phyloP scores from a whole-genome alignment of 2,888 invertebrate species.

The Nematopogon swammerdamellus region DNA sequence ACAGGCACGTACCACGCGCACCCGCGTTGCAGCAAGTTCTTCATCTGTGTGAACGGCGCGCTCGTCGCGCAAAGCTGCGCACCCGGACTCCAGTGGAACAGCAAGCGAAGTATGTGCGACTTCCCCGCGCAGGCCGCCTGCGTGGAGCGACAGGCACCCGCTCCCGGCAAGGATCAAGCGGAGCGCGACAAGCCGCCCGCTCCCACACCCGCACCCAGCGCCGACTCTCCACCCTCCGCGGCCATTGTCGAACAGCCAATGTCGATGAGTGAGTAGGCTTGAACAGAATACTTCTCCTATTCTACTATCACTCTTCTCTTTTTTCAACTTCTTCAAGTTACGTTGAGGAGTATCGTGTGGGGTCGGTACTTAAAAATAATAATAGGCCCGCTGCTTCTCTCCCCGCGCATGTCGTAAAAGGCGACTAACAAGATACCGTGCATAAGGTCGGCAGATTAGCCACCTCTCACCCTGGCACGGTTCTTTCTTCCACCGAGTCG shows the following conservation, averaged over 20 bases:
- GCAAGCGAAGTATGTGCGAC: conserved; percentile 66
- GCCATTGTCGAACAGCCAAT: not conserved
- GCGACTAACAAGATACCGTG: no score
- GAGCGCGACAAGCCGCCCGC: conserved; percentile 15
- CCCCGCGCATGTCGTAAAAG: no score
- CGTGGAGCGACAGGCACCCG: conserved; percentile 29
- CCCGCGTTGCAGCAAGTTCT: conserved; percentile 69
- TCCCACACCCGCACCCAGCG: conserved; percentile 12
- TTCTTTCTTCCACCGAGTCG: no score
- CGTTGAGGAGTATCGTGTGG: no score
- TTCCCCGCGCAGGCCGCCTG: conserved; percentile 69
- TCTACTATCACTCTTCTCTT: no score
- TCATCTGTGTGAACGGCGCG: conserved; percentile 74
- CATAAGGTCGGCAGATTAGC: no score
- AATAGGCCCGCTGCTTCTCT: no score
- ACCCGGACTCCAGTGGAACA: conserved; percentile 72
- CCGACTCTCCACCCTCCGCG: not conserved
- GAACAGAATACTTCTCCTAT: no score
- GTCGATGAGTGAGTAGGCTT: not conserved
- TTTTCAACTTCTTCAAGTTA: no score
- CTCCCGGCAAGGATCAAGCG: conserved; percentile 22
- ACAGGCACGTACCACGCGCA: conserved; percentile 74
- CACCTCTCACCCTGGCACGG: no score
- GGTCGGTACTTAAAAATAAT: no score
- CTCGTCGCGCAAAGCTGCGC: conserved; percentile 70